Conservation (phyloP, 2,888 invertebrate genomes). For the Leptopilina syphax region DNA sequence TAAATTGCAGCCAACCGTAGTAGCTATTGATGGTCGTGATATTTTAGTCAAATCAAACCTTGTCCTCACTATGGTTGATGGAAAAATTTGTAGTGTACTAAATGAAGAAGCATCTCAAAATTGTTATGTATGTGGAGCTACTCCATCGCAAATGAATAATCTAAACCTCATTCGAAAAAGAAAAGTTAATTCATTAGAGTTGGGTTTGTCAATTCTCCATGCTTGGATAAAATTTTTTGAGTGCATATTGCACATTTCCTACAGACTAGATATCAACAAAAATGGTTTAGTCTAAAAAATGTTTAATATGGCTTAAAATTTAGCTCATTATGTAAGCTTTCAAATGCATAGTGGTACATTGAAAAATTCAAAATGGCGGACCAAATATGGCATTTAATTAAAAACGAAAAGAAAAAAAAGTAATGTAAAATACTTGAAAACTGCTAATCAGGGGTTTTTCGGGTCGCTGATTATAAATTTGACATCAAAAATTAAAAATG, state of each 20-base stretch:
- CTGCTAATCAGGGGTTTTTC: too few species aligned
- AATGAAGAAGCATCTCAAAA: not conserved
- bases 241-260: not conserved
- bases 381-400: too few species aligned
- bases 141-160: not conserved
- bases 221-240: not conserved
- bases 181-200: not conserved
- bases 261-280: not conserved
- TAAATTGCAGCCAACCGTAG: not conserved
- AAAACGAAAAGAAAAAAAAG: too few species aligned
- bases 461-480: too few species aligned
- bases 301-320: too few species aligned
- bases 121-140: too few species aligned
- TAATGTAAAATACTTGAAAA: too few species aligned
- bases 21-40: not conserved
- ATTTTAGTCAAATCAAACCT: not conserved
- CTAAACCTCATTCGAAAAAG: not conserved
- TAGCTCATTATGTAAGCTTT: too few species aligned
- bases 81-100: not conserved
- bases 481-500: too few species aligned
- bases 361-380: too few species aligned
- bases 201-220: not conserved
- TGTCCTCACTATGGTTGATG: not conserved
- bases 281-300: too few species aligned
- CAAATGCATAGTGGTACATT: too few species aligned